Base-by-base conservation (phyloP, 1,140 invertebrate genomes). In the Drosophila eugracilis region DNA sequence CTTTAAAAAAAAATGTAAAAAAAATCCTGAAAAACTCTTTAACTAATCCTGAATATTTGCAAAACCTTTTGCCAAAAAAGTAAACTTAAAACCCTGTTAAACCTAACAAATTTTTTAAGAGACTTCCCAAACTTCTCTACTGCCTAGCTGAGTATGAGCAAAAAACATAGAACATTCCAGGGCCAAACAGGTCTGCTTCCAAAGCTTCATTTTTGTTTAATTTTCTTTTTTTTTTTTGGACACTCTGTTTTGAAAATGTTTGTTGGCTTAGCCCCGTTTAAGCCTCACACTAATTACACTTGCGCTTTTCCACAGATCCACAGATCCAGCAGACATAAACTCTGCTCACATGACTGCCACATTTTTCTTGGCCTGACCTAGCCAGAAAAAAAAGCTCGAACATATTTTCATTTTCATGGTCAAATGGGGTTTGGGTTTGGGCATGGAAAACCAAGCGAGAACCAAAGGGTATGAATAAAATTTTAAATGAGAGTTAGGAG, bases 341-440 rank as follows among this genome's bases (percentile, higher is more conserved):
- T 30, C 30, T 34, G 34, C 30, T 28, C 45, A 42, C 28, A 36
- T 59, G 21, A 24, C 48, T 41, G 44, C 26, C 58, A 57, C 62
- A 86, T 86, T 77, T 85, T 85, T 85, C 80, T 73, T 86, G 60
- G 80, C 85, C 81, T 65, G 52, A 62, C 50, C 55, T 42, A n/a
- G 41, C 10, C n/a, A n/a, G n/a, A n/a, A n/a, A n/a, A 58, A 48
- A 75, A 62, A 84, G 59, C 75, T 69, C 45, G 19, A 72, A 86
- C 76, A 80, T 86, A 86, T 85, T 86, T 85, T 86, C 81, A 86
- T 85, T 86, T 85, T 86, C 80, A 85, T 85, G 79, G 79, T 62
- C 79, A 79, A 67, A 84, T 47, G 75, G 75, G 75, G 70, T 78
- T 44, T 24, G 15, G 30, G 42, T 14, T 24, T 9, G 45, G 9